phyloP scores from a whole-genome alignment of 2,888 invertebrate genomes.

The Cephus pulcher region DNA sequence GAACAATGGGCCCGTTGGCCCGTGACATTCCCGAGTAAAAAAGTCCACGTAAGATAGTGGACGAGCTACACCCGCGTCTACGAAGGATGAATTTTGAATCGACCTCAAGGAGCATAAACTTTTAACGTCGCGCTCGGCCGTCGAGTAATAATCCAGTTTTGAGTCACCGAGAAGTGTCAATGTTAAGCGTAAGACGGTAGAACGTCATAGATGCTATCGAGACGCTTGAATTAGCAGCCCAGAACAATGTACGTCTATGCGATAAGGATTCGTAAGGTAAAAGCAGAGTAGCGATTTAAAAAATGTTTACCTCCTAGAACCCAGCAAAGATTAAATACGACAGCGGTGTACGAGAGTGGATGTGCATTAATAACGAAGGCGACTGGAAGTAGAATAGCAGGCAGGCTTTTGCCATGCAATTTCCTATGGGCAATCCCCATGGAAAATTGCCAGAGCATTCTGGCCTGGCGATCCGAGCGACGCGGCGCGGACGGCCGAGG shows the following conservation, averaged over 20 bases:
- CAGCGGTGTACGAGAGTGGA: neutral
- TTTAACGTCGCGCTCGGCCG: neutral
- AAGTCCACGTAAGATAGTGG: neutral
- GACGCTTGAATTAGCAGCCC: no score
- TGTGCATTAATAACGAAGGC: neutral
- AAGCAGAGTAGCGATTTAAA: no score
- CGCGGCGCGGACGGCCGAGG: neutral
- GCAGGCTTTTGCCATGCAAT: neutral
- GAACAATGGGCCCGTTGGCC: slow-evolving; percentile 51
- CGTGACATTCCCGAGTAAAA: slow-evolving; percentile 40
- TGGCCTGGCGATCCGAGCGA: neutral
- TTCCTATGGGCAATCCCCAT: neutral
- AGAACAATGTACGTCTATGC: no score
- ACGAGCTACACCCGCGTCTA: neutral
- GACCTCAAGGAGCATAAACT: neutral
- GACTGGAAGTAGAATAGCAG: neutral
- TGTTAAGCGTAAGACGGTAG: neutral
- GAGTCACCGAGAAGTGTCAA: neutral
- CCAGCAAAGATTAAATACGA: neutral
- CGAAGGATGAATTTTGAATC: neutral
- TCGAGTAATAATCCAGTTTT: neutral
- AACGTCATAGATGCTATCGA: neutral
- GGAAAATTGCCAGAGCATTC: neutral
- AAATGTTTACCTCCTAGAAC: no score
- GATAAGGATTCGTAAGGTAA: no score